These are phyloP conservation scores for Gastrophryne carolinensis DNA, from an alignment of 2,797 vertebrate genomes.

Conservation along the genomic window DNA sequence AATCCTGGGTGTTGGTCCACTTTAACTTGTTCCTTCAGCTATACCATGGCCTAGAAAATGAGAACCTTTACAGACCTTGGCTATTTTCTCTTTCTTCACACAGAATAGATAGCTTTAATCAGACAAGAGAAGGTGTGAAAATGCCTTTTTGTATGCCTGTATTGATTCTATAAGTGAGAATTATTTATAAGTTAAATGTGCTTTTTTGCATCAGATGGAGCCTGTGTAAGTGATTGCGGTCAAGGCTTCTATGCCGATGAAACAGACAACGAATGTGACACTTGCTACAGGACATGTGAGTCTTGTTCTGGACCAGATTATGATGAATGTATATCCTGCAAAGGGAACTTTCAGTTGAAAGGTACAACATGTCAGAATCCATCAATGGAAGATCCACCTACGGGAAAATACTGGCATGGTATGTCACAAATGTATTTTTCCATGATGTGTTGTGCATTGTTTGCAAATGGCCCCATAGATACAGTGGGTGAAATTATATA, in stretches of 20 bases:
- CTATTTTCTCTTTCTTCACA: no score
- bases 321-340: slow-evolving; percentile 78
- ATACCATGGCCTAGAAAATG: no score
- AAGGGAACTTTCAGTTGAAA: slow-evolving; percentile 55
- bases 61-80: no score
- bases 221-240: slow-evolving; percentile 76
- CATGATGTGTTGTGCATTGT: neutral
- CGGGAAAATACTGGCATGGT: slow-evolving; percentile 62
- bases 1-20: no score
- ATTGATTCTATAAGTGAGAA: no score
- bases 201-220: slow-evolving; percentile 67
- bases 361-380: slow-evolving; percentile 66
- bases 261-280: slow-evolving; percentile 72
- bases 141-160: no score
- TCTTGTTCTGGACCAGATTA: slow-evolving; percentile 72
- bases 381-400: neutral
- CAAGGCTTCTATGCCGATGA: slow-evolving; percentile 76
- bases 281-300: slow-evolving; percentile 76
- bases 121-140: no score
- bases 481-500: no score
- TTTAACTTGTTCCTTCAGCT: no score
- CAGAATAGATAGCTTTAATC: no score
- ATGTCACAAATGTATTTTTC: slow-evolving; percentile 36
- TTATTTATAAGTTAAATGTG: slow-evolving; percentile 3
- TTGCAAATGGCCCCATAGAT: no score